Conservation (phyloP, 2,113 vertebrate species). For the Dolichallabes microphthalmus region DNA sequence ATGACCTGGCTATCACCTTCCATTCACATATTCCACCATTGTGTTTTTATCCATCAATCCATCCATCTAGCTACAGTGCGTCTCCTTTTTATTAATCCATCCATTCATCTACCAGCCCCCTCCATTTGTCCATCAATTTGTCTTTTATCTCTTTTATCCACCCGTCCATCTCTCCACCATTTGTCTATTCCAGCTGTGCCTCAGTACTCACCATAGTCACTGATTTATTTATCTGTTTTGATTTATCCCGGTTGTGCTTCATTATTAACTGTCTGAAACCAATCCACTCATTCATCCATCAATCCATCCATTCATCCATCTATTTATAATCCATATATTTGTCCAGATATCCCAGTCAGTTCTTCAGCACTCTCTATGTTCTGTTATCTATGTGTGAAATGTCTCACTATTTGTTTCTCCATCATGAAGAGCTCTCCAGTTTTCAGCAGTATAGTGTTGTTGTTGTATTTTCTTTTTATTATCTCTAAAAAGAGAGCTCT, state of each 20-base stretch:
- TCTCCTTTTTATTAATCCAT: too few species aligned
- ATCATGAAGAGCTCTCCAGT: not conserved
- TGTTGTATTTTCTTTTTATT: not conserved
- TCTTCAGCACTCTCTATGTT: not conserved
- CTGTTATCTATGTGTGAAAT: not conserved
- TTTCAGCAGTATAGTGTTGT: not conserved
- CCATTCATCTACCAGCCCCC: too few species aligned
- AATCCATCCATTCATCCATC: not conserved
- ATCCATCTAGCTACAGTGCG: too few species aligned
- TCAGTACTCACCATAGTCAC: not conserved
- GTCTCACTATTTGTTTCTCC: not conserved
- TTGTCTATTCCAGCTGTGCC: not conserved
- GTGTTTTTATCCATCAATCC: too few species aligned
- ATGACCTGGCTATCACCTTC: too few species aligned
- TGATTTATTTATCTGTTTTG: not conserved
- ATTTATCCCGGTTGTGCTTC: not conserved
- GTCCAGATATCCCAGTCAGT: not conserved
- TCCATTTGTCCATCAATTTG: not conserved
- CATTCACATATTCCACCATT: not conserved
- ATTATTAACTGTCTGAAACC: not conserved
- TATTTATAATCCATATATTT: not conserved
- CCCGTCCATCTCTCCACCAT: not conserved
- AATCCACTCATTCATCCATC: not conserved
- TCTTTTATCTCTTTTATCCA: not conserved
- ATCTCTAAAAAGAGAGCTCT: not conserved